Base-by-base conservation (phyloP, 2,113 vertebrate genomes). In the Gobio gobio region DNA sequence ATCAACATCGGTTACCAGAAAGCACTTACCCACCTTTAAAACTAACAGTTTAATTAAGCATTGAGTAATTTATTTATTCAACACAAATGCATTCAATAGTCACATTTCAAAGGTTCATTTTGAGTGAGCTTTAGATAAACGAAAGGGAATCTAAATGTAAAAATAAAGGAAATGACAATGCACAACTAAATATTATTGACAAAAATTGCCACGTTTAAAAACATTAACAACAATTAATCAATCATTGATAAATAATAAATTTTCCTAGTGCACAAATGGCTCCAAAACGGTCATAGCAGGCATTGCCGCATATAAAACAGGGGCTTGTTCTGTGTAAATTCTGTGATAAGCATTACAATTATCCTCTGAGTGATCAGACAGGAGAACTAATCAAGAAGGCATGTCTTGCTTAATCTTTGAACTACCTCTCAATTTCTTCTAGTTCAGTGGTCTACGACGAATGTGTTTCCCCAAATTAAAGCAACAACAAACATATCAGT, bases 311-410 rank as follows among this genome's bases (percentile, higher is more conserved):
- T 43, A 13, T 47, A 73, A 3, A 45, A 73, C 40, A 73, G 13
- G 13, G 24, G n/a, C 47, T 76, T 49, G 13, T 20, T 33, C 47
- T 54, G 26, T 18, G 73, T 18, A 66, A 81, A 81, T 16, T 43
- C 12, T 47, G 78, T 18, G 14, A 63, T 64, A 80, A 49, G 78
- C 61, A 64, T 66, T 51, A 66, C 5, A 81, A 81, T 49, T 51
- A 66, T 63, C 63, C 7, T 18, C 56, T 24, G 56, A 16, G 29
- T 61, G 56, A 79, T n/a, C 36, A 61, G 22, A 14, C 26, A 49
- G 43, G 43, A 81, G 43, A 66, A 81, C 40, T 80, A 64, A 64
- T 78, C 76, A 59, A 33, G 20, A 78, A 43, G 59, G 24, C 61
- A 10, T 29, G 14, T 29, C 3, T 59, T 61, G 20, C 8, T 40